Percentiles rank a stretch among this genome's conserved stretches.
These are phyloP conservation scores for Agrotis segetum DNA, from an alignment of 2,888 invertebrate species.

Conservation along the genomic window DNA sequence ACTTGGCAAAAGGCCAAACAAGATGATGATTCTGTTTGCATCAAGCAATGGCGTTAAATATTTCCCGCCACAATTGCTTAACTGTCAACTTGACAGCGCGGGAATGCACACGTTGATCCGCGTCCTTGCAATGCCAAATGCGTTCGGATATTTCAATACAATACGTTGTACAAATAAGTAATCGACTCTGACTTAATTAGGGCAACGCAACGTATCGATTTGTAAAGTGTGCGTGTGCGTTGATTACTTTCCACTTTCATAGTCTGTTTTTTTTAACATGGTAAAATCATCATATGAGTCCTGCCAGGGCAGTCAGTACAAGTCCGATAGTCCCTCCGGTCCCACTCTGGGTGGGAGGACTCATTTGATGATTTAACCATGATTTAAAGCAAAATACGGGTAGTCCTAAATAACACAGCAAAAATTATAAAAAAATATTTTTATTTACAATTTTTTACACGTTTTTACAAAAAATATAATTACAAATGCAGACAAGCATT, in stretches of 20 bases:
- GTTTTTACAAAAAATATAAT: conserved; percentile 61
- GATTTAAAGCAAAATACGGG: too few species aligned
- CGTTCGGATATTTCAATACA: conserved; percentile 35
- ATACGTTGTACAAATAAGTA: conserved; percentile 27
- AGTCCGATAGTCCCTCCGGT: too few species aligned
- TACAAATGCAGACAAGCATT: conserved; percentile 60
- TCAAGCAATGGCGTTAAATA: not conserved
- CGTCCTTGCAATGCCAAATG: conserved; percentile 40
- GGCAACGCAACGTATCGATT: conserved; percentile 11
- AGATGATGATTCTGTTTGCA: too few species aligned
- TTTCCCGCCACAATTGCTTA: conserved; percentile 20
- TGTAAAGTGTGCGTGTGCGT: conserved; percentile 6
- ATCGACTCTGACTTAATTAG: conserved; percentile 30
- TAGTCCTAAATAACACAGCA: not conserved
- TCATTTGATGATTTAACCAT: too few species aligned
- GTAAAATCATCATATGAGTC: too few species aligned
- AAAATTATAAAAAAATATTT: conserved; percentile 52
- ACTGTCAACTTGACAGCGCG: conserved; percentile 53
- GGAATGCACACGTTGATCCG: conserved; percentile 10
- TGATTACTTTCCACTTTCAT: too few species aligned
- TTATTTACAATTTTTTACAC: conserved; percentile 73
- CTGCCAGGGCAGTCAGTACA: too few species aligned
- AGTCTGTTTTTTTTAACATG: too few species aligned
- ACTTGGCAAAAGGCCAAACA: too few species aligned
- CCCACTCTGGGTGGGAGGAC: too few species aligned